Percentiles rank a stretch among this genome's conserved stretches.
phyloP scores from a whole-genome alignment of 2,113 vertebrate species.

The Salvelinus namaycush region DNA sequence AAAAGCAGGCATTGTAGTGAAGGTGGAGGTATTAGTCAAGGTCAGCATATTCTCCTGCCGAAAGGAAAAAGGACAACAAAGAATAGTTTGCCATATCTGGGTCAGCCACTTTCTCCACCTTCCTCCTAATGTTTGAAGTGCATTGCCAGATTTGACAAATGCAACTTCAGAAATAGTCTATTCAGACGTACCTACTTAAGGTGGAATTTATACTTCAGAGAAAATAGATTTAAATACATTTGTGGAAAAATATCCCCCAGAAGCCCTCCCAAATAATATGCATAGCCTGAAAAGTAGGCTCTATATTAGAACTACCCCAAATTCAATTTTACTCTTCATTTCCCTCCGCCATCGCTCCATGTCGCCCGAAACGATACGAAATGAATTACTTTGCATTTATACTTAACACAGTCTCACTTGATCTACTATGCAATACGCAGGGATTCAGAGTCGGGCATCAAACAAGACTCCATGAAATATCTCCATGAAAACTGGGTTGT shows the following conservation, averaged over 20 bases:
- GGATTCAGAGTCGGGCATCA: not conserved
- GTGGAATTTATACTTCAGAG: constrained; percentile 11
- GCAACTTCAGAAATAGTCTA: constrained; percentile 25
- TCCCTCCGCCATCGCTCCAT: constrained; percentile 4
- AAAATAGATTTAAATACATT: constrained; percentile 30
- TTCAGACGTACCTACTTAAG: constrained; percentile 4
- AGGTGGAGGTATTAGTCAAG: constrained; percentile 45
- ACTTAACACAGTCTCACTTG: not conserved
- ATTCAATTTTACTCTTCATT: constrained; percentile 3
- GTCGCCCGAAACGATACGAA: not conserved
- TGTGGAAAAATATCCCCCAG: constrained; percentile 3
- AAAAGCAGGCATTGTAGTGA: constrained; percentile 34
- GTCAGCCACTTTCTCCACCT: constrained; percentile 43
- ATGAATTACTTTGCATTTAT: constrained; percentile 9
- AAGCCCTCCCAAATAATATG: not conserved
- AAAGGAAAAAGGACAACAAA: constrained; percentile 55
- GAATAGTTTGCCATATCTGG: constrained; percentile 47
- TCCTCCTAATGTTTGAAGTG: constrained; percentile 27
- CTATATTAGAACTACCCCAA: not conserved
- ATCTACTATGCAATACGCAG: not conserved
- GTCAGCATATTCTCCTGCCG: constrained; percentile 44
- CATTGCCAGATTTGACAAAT: constrained; percentile 34
- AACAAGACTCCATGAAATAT: not conserved
- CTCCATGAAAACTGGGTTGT: not conserved
- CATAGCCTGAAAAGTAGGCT: constrained; percentile 8